phyloP scores from a whole-genome alignment of 2,888 invertebrate genomes.

The Apomyelois bistriatella region DNA sequence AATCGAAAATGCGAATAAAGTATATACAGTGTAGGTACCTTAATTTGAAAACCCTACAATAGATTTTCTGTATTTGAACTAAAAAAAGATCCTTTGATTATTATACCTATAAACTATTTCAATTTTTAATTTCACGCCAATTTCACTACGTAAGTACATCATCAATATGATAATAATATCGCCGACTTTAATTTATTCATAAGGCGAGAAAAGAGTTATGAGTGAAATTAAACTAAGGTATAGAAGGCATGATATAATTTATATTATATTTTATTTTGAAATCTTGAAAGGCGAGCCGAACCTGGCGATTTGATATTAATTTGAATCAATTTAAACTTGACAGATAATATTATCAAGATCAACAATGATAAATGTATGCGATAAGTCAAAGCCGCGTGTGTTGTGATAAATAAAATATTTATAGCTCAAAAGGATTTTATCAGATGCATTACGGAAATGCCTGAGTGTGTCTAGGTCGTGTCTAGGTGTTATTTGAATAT shows the following conservation, averaged over 20 bases:
- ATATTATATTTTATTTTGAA: conserved; percentile 1
- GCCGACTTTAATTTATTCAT: conserved; percentile 3
- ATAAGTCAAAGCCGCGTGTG: neutral
- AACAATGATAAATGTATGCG: neutral
- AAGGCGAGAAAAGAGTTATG: conserved; percentile 4
- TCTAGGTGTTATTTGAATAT: conserved; percentile 9
- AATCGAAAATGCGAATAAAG: too few relatives aligned
- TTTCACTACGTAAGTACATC: neutral
- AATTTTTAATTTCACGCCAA: too few relatives aligned
- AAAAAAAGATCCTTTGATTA: too few relatives aligned
- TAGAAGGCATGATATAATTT: conserved; percentile 1
- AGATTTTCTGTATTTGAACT: too few relatives aligned
- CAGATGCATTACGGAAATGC: neutral
- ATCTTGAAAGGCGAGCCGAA: neutral
- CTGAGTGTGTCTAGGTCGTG: neutral
- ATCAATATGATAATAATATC: neutral
- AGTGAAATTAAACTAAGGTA: conserved; percentile 4
- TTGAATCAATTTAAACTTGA: neutral
- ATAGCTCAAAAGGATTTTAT: neutral
- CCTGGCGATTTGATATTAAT: conserved; percentile 1
- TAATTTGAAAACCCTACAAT: too few relatives aligned
- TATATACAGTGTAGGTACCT: too few relatives aligned
- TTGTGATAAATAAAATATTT: neutral
- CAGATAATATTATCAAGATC: conserved; percentile 1
- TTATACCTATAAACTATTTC: too few relatives aligned